phyloP scores from a whole-genome alignment of 1,140 invertebrate species.

The Rhagoletis pomonella region DNA sequence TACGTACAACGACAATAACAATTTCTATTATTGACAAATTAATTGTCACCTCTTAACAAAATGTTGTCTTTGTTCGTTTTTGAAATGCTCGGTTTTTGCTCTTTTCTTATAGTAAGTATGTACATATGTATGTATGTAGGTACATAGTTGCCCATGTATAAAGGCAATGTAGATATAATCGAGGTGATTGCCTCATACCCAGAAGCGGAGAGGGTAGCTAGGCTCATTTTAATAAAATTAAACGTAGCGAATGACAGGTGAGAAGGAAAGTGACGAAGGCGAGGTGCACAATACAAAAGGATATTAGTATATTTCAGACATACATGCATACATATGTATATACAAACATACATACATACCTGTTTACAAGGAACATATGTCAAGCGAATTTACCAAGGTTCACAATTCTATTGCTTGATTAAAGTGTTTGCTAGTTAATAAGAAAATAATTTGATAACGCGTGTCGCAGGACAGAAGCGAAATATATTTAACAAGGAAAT shows the following conservation, averaged over 20 bases:
- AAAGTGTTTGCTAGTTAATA: conserved; percentile 47
- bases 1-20: background rate
- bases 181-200: background rate
- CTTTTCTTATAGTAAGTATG: background rate
- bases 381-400: background rate
- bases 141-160: background rate
- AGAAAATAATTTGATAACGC: background rate
- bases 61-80: conserved; percentile 17
- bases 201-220: background rate
- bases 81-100: background rate
- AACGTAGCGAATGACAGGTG: conserved; percentile 4
- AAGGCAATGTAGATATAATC: background rate
- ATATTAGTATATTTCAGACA: background rate
- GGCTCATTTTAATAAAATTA: conserved; percentile 48
- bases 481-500: background rate
- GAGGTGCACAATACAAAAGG: background rate
- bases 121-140: too few species aligned
- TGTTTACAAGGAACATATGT: background rate
- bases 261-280: background rate
- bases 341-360: background rate
- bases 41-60: conserved; percentile 56
- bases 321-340: background rate
- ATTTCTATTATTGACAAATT: conserved; percentile 53
- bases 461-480: background rate
- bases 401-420: conserved; percentile 12